A percentile compares a stretch with the other conserved stretches of the same genome.
phyloP scores from a whole-genome alignment of 2,113 vertebrate genomes.

The Lamprologus speciosus region DNA sequence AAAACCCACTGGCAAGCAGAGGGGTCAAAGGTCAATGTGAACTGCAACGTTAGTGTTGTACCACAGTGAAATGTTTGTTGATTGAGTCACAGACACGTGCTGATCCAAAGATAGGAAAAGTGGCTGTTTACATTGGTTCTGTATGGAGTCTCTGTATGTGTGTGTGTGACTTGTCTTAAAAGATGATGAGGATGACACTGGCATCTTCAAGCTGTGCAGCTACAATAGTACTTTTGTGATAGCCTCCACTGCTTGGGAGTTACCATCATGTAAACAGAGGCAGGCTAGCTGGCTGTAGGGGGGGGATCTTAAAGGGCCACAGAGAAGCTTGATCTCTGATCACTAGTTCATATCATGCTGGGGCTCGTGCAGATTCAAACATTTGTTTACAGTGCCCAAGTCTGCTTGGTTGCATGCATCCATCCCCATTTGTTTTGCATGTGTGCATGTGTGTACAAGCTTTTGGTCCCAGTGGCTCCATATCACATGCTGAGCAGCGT shows the following conservation, averaged over 20 bases:
- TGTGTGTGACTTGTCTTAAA: neutral
- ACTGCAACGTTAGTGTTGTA: neutral
- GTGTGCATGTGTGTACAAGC: neutral
- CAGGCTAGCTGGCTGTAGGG: neutral
- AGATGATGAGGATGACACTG: conserved; percentile 6
- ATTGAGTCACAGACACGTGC: neutral
- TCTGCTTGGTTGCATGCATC: neutral
- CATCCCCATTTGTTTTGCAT: neutral
- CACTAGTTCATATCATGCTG: neutral
- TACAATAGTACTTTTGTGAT: conserved; percentile 35
- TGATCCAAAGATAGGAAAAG: neutral
- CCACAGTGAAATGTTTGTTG: neutral
- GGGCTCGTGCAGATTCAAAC: neutral
- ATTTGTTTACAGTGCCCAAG: neutral
- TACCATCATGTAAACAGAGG: conserved; percentile 5
- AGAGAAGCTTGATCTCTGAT: neutral
- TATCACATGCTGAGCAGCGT: conserved; percentile 59
- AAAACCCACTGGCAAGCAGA: neutral
- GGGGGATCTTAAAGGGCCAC: neutral
- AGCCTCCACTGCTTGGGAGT: neutral
- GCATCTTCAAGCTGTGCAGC: conserved; percentile 7
- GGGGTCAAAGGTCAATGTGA: neutral
- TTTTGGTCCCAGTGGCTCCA: conserved; percentile 31
- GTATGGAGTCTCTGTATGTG: neutral
- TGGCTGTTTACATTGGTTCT: neutral